Percentiles rank a stretch among this genome's conserved stretches.
Evolutionary conservation across 2,113 vertebrate genomes (phyloP).

Genomic region (Anarhynchus alexandrinus): DNA sequence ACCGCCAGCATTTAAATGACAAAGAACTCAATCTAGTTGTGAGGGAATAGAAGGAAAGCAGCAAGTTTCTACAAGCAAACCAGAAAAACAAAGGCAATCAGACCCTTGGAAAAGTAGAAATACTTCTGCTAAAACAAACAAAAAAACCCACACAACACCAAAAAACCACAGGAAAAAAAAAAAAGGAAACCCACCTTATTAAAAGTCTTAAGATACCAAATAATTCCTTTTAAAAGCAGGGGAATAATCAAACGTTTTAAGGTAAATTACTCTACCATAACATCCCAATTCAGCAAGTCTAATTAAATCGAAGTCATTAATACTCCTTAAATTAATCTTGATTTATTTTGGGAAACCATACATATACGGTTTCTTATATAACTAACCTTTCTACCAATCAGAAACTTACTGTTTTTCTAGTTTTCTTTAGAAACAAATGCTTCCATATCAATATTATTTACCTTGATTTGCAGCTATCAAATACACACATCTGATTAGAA

Average conservation of each 20-base stretch:
- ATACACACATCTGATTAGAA: not conserved
- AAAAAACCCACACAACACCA: too few relatives aligned
- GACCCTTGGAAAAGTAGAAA: not conserved
- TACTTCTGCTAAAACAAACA: not conserved
- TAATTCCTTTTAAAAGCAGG: not conserved
- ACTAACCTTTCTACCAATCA: not conserved
- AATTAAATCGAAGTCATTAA: not conserved
- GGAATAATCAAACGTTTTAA: not conserved
- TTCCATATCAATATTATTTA: not conserved
- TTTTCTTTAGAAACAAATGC: not conserved
- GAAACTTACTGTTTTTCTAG: not conserved
- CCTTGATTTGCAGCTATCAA: not conserved
- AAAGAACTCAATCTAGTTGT: not conserved
- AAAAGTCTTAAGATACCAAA: not conserved
- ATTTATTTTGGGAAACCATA: not conserved
- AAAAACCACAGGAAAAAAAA: not conserved
- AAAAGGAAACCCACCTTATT: not conserved
- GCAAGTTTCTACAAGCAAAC: not conserved
- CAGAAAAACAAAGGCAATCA: not conserved
- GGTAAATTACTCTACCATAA: not conserved
- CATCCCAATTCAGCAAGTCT: not conserved
- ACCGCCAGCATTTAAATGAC: not conserved
- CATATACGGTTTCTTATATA: not conserved
- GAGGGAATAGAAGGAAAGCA: not conserved
- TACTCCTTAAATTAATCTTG: not conserved